Base-by-base conservation (phyloP, 1,140 invertebrate species). In the Ceratina japonica region DNA sequence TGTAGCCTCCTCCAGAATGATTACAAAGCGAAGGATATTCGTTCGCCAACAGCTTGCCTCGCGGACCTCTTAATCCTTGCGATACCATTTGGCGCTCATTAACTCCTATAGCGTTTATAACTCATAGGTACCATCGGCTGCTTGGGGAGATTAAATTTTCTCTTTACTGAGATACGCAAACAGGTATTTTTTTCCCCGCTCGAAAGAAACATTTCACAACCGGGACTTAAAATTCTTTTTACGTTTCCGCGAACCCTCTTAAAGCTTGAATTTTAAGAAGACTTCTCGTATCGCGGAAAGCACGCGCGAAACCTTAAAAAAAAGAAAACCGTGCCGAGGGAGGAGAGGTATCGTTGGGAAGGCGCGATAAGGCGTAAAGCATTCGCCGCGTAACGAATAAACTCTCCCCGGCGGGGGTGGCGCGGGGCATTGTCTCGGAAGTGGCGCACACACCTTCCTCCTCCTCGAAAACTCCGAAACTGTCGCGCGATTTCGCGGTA, bases 401-500 rank as follows among this genome's bases (percentile, higher is more conserved):
- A 78, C 58, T 59, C 74, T 69, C 75, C 51, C 31, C 75, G 44
- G n/a, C 10, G 15, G 56, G 70, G 22, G 54, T 59, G 37, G 20
- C 15, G 31, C 27, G 54, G 31, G 75, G 63, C 61, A 59, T 83
- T 75, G 82, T 84, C 70, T 79, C 79, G 59, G n/a, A 58, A 31
- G 66, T 44, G 75, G 27, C 31, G 73, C 79, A 51, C 37, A 61
- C 18, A n/a, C 66, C 68, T 80, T 58, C 56, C 80, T 65, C 3
- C 37, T 44, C 65, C 56, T 22, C 64, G 75, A 76, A 83, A 83
- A 79, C 76, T 75, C 70, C 20, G 49, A 49, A 76, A 83, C 75
- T 54, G 75, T 83, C 64, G 68, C 70, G 75, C 70, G 75, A 83
- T 79, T 69, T 58, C 56, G 44, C 66, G 63, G 13, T 51, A 58